Evolutionary conservation across 2,888 invertebrate genomes (phyloP), one percentile per base, ranked within the genome.

Genomic region (Girardia tigrina): DNA sequence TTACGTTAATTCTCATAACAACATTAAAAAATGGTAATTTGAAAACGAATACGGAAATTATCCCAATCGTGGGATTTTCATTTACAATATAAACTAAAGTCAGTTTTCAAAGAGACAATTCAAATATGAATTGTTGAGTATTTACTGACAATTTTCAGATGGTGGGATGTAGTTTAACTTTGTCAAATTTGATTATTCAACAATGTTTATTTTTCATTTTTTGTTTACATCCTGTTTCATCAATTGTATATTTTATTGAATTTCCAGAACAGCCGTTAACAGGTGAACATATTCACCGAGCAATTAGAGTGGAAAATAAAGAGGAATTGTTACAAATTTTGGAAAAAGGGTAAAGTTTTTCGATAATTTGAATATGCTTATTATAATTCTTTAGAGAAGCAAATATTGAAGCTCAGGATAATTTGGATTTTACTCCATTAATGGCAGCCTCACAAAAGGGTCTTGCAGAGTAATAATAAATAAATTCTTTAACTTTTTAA

Each of bases 401-500:
- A 12, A 73, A 72, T 20, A 73, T 74, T 74, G 73, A 74, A 28
- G 74, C 74, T 8, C 73, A 74, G 14, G 74, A 74, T 72, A 28
- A 74, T 26, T 27, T 74, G 16, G 74, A 71, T 23, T 74, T 74
- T 74, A 74, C 74, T 23, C 74, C 74, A 12, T 26, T 74, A 12
- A 73, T 75, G 73, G n/a, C 74, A 8, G 16, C 73, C 23, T 12
- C 74, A 26, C 26, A 74, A 12, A 12, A 14, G 6, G 74, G 73
- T n/a, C 12, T 26, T n/a, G 12, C 26, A 12, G 28, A 74, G 74
- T 74, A 74, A 74, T 70, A 20, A 12, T 6, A n/a, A 14, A 26
- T 23, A 70, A 14, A 14, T 23, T 70, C 20, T 8, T 8, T 36
- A 36, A 36, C 8, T 36, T 36, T 12, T 36, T 36, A 36, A 16